phyloP scores from a whole-genome alignment of 2,113 vertebrate genomes.

The Sprattus sprattus region DNA sequence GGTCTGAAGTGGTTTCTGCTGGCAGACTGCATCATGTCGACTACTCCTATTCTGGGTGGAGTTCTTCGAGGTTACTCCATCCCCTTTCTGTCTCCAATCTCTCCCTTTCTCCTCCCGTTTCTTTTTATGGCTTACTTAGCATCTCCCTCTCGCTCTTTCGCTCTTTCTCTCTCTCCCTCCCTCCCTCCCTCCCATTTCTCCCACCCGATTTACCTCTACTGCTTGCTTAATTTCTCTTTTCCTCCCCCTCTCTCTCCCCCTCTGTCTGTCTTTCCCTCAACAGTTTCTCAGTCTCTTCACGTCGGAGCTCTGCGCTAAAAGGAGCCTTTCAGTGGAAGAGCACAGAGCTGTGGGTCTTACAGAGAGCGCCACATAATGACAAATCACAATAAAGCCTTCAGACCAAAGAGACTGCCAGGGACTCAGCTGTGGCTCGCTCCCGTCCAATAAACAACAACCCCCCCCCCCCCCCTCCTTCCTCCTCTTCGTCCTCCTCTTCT shows the following conservation, averaged over 20 bases:
- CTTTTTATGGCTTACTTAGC: background rate
- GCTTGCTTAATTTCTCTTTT: background rate
- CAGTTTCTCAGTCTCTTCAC: constrained; percentile 53
- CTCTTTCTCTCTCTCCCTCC: background rate
- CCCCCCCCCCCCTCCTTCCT: constrained; percentile 18
- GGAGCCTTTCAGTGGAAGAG: constrained; percentile 65
- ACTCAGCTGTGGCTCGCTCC: constrained; percentile 61
- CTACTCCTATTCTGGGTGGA: constrained; percentile 4
- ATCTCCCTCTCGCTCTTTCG: background rate
- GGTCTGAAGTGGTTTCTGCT: background rate
- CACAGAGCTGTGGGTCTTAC: constrained; percentile 65
- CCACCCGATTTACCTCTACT: background rate
- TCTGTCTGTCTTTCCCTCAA: constrained; percentile 48
- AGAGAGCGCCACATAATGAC: constrained; percentile 68
- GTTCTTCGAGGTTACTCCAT: background rate
- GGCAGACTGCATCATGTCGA: background rate
- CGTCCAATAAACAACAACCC: constrained; percentile 31
- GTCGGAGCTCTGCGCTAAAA: constrained; percentile 53
- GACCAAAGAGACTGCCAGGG: constrained; percentile 56
- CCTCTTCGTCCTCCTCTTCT: constrained; percentile 22
- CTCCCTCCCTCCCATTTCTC: background rate
- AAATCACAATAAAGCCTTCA: constrained; percentile 74
- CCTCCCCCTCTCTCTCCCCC: constrained; percentile 48
- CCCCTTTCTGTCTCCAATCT: background rate
- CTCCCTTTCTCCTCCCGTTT: background rate